Conservation (phyloP, 2,888 invertebrate species). For the Mimas tiliae region DNA sequence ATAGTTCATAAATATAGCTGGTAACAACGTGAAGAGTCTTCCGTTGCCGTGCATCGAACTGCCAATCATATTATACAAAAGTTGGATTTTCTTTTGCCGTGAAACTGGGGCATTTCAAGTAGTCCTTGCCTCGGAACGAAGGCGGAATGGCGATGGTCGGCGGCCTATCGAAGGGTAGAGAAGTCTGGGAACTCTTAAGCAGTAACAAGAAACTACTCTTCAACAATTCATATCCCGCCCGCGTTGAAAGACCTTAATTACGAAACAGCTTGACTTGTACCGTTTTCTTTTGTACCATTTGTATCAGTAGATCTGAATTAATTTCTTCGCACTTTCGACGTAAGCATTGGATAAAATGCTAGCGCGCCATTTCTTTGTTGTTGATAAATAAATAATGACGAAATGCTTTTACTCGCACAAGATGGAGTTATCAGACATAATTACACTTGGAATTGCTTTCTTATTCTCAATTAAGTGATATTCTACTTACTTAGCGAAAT, state of each 20-base stretch:
- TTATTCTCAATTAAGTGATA: background rate
- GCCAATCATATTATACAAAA: constrained; percentile 40
- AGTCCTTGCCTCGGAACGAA: constrained; percentile 44
- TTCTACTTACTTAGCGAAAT: background rate
- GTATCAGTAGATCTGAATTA: constrained; percentile 27
- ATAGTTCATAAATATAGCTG: background rate
- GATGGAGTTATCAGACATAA: background rate
- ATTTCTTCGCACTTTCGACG: background rate
- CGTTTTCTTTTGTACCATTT: constrained; percentile 3
- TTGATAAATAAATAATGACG: background rate
- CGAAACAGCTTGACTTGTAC: background rate
- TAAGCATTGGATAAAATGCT: background rate
- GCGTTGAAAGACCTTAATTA: constrained; percentile 1
- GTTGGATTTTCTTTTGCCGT: constrained; percentile 39
- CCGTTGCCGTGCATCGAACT: constrained; percentile 36
- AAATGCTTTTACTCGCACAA: constrained; percentile 35
- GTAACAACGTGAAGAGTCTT: too few relatives aligned
- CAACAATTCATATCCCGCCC: constrained; percentile 5
- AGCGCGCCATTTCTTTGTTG: background rate
- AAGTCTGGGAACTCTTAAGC: background rate
- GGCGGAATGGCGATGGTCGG: constrained; percentile 36
- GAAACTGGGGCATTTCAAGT: constrained; percentile 54
- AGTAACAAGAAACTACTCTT: background rate
- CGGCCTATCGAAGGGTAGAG: background rate
- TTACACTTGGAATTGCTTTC: background rate